A percentile compares a stretch with the other conserved stretches of the same genome.
Evolutionary conservation across 1,140 invertebrate genomes (phyloP).

Genomic region (Chionoecetes opilio): DNA sequence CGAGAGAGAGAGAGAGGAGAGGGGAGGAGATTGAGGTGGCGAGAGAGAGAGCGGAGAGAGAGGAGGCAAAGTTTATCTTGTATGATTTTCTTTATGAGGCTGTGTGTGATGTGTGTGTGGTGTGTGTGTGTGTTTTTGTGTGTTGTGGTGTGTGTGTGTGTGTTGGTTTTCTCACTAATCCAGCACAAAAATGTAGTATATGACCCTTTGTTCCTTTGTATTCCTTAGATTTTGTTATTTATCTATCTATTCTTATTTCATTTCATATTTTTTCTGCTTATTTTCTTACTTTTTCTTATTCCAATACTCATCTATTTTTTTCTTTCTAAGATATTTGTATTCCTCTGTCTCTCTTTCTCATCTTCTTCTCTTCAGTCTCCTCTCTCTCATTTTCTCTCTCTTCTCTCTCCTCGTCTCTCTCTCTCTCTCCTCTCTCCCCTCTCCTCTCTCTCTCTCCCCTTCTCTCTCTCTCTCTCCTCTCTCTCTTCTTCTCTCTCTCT

Average conservation of each 20-base stretch:
- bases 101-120: too few species aligned
- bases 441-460: conserved; percentile 3
- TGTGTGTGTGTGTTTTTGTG: too few species aligned
- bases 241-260: neutral
- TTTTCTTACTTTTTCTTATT: too few species aligned
- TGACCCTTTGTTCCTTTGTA: neutral
- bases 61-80: too few species aligned
- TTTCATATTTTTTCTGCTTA: neutral
- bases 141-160: too few species aligned
- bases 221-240: neutral
- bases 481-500: neutral
- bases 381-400: neutral
- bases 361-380: neutral
- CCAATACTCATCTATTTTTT: too few species aligned
- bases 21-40: too few species aligned
- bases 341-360: too few species aligned
- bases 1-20: too few species aligned
- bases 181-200: conserved; percentile 10
- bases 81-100: too few species aligned
- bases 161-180: neutral
- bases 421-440: neutral
- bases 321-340: too few species aligned
- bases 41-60: too few species aligned
- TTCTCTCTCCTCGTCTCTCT: neutral
- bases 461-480: neutral